Evolutionary conservation across 2,888 invertebrate genomes (phyloP).

Genomic region (Blomia tropicalis): DNA sequence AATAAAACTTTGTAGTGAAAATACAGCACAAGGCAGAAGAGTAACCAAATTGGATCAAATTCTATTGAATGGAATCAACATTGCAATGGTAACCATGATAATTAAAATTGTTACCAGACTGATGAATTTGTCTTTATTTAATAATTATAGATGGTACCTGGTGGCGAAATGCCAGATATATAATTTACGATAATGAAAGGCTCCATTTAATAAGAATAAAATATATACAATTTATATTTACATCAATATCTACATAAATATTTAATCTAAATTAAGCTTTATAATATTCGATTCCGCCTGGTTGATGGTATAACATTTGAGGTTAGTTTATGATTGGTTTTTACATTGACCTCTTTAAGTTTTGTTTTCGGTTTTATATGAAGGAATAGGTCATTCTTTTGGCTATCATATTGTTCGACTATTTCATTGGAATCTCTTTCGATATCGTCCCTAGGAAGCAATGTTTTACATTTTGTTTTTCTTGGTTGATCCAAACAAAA

Average conservation of each 20-base stretch:
- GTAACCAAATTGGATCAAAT: constrained; percentile 95
- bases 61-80: constrained; percentile 93
- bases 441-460: background rate
- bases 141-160: constrained; percentile 50
- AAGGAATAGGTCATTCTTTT: background rate
- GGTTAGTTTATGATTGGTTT: background rate
- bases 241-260: background rate
- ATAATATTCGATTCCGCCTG: background rate
- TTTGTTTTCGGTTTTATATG: background rate
- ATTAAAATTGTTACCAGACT: too few relatives aligned
- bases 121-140: constrained; percentile 9
- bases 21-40: constrained; percentile 83
- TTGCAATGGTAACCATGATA: constrained; percentile 99
- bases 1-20: constrained; percentile 46
- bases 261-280: background rate
- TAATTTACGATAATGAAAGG: constrained; percentile 17
- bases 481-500: background rate
- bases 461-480: background rate
- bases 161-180: constrained; percentile 57
- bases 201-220: background rate
- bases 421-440: background rate
- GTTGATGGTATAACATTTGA: background rate
- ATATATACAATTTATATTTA: background rate
- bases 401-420: background rate
- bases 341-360: constrained; percentile 1